Evolutionary conservation across 2,797 vertebrate species (phyloP).

Genomic region (Poeciliopsis infans): DNA sequence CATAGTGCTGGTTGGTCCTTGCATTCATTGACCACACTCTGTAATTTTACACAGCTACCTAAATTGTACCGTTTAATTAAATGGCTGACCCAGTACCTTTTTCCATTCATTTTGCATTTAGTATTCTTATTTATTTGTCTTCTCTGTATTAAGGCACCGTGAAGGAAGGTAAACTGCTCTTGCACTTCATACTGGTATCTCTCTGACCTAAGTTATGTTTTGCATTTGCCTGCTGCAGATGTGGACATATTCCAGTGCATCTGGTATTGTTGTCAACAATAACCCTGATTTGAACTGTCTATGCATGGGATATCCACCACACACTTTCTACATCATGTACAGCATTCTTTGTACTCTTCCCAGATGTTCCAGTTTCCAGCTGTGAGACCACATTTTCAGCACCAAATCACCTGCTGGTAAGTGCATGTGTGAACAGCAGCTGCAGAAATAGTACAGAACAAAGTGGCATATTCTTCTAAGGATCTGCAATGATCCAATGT

Average conservation of each 20-base stretch:
- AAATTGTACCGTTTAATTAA: background rate
- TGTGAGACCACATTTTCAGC: background rate
- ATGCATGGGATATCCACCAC: background rate
- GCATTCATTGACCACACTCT: background rate
- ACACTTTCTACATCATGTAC: background rate
- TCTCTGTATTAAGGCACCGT: background rate
- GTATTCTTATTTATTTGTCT: background rate
- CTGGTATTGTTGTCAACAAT: background rate
- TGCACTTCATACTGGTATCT: background rate
- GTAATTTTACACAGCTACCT: background rate
- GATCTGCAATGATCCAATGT: background rate
- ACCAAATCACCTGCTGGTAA: background rate
- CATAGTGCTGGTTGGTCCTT: background rate
- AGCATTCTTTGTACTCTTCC: background rate
- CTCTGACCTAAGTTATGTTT: background rate
- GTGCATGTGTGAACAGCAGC: conserved; percentile 7
- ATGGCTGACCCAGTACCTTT: background rate
- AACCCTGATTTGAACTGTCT: background rate
- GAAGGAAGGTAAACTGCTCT: background rate
- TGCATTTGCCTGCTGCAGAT: background rate
- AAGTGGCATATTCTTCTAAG: background rate
- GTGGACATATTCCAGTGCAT: background rate
- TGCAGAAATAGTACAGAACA: background rate
- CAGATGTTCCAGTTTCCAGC: background rate
- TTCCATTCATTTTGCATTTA: background rate